Evolutionary conservation across 2,113 vertebrate species (phyloP).

Genomic region (Theristicus caerulescens): DNA sequence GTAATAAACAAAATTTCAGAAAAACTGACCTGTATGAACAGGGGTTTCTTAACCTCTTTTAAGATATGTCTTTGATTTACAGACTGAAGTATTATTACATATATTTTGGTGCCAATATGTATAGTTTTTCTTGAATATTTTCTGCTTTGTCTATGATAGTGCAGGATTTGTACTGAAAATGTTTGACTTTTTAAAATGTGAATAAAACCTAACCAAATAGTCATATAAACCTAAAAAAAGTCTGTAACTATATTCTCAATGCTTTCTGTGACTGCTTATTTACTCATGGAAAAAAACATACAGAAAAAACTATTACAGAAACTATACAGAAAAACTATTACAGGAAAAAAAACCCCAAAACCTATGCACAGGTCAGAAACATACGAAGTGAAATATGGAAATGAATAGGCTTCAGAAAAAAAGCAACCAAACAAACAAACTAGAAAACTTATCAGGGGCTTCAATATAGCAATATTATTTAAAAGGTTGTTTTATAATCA

Average conservation of each 20-base stretch:
- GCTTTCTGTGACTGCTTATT: background rate
- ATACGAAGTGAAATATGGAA: background rate
- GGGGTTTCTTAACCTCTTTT: background rate
- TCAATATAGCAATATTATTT: background rate
- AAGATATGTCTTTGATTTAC: background rate
- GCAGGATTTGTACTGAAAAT: background rate
- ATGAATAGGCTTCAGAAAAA: background rate
- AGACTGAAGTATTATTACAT: background rate
- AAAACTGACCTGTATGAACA: background rate
- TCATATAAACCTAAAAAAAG: background rate
- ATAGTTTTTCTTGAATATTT: background rate
- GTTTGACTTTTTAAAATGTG: background rate
- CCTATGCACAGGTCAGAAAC: background rate
- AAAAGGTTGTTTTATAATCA: background rate
- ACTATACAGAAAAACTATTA: background rate
- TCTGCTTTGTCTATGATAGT: background rate
- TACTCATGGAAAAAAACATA: background rate
- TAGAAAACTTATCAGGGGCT: background rate
- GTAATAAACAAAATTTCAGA: background rate
- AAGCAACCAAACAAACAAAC: fast-evolving
- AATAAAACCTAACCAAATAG: background rate
- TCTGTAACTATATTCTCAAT: background rate
- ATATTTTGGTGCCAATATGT: background rate
- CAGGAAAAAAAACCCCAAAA: background rate
- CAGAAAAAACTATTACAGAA: background rate